These are phyloP conservation scores for Drosophila melanogaster DNA, from an alignment of 1,140 invertebrate genomes.

Conservation along the genomic window DNA sequence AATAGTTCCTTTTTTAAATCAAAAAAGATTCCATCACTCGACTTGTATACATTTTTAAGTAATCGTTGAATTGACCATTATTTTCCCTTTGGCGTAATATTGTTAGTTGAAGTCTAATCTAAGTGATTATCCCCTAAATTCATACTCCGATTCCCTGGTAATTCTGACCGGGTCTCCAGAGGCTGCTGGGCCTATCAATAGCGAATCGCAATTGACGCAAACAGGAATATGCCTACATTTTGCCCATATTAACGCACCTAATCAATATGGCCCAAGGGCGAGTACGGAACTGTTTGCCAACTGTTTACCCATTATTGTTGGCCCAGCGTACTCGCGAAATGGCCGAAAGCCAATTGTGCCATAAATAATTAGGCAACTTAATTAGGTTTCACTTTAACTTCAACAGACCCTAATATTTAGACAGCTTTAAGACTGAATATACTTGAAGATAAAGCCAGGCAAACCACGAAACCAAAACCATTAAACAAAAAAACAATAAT, in stretches of 20 bases:
- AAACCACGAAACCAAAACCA: conserved; percentile 36
- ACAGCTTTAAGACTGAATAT: conserved; percentile 18
- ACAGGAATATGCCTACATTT: conserved; percentile 45
- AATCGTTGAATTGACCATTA: neutral
- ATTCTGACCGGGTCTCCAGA: conserved; percentile 21
- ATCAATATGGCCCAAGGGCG: conserved; percentile 59
- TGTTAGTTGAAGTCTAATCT: conserved; percentile 22
- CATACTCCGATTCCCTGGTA: neutral
- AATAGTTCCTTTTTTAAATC: neutral
- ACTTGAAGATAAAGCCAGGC: conserved; percentile 2
- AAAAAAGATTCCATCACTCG: neutral
- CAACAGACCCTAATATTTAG: neutral
- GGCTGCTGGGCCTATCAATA: conserved; percentile 39
- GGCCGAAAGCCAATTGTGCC: conserved; percentile 26
- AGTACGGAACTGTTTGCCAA: conserved; percentile 16
- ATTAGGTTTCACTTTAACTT: conserved; percentile 29
- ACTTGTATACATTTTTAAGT: neutral
- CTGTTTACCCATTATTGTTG: conserved; percentile 39
- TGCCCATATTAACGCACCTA: conserved; percentile 64
- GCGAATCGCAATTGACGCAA: conserved; percentile 43
- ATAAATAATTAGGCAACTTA: conserved; percentile 73
- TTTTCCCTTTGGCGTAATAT: conserved; percentile 1
- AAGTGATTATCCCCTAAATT: conserved; percentile 3
- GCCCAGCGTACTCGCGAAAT: conserved; percentile 9
- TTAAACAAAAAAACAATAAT: neutral